phyloP scores from a whole-genome alignment of 2,113 vertebrate genomes.

The Nicator chloris region DNA sequence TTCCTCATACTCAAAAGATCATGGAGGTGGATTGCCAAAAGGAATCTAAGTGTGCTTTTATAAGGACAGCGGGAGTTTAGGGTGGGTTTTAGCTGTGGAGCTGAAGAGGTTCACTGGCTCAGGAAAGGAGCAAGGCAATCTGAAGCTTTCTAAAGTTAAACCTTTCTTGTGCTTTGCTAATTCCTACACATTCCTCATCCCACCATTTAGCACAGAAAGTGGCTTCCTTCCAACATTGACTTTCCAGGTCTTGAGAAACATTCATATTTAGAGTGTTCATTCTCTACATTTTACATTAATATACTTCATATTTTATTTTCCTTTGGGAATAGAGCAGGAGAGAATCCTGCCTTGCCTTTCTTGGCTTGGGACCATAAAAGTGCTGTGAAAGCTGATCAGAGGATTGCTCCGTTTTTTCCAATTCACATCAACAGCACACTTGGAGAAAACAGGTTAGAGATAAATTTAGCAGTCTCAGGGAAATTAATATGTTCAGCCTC shows the following conservation, averaged over 20 bases:
- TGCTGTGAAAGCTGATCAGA: neutral
- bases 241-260: neutral
- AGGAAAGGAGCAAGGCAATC: neutral
- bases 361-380: neutral
- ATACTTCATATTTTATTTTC: neutral
- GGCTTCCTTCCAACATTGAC: neutral
- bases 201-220: neutral
- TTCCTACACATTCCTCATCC: neutral
- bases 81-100: neutral
- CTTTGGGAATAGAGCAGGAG: neutral
- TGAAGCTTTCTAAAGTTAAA: neutral
- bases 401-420: neutral
- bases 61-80: neutral
- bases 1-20: neutral
- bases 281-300: neutral
- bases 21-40: neutral
- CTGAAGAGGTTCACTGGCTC: neutral
- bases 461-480: conserved; percentile 54
- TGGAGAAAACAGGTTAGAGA: conserved; percentile 30
- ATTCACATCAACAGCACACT: neutral
- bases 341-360: neutral
- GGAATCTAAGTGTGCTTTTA: neutral
- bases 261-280: neutral
- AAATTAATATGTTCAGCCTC: conserved; percentile 23
- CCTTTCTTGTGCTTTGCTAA: neutral